These are phyloP conservation scores for Upupa epops DNA, from an alignment of 2,113 vertebrate genomes.

Conservation along the genomic window DNA sequence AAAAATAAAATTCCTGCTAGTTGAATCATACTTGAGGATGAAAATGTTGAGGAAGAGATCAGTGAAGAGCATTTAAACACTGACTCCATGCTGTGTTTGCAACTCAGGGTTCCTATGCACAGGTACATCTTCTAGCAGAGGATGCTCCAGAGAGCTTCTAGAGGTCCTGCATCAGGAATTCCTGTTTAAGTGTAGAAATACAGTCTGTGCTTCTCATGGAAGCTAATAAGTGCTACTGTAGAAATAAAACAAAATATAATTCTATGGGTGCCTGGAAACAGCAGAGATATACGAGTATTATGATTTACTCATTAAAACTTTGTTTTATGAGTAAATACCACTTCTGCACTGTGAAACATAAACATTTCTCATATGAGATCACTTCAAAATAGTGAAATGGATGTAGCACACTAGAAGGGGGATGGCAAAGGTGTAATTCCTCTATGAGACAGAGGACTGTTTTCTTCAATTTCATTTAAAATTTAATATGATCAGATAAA, in stretches of 20 bases:
- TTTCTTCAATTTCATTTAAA: background rate
- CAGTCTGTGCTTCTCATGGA: background rate
- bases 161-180: background rate
- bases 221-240: background rate
- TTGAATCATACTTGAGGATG: background rate
- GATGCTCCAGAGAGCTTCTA: background rate
- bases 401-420: background rate
- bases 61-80: background rate
- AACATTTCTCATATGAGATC: background rate
- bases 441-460: background rate
- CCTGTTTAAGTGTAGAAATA: background rate
- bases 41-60: background rate
- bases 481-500: background rate
- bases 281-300: background rate
- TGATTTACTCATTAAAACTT: background rate
- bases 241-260: background rate
- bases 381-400: background rate
- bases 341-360: background rate
- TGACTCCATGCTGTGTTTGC: background rate
- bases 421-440: background rate
- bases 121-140: accelerated
- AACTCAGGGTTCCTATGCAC: background rate
- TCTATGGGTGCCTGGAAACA: background rate
- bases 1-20: background rate
- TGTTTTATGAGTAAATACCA: no score